phyloP scores from a whole-genome alignment of 2,797 vertebrate genomes.

The Todus mexicanus region DNA sequence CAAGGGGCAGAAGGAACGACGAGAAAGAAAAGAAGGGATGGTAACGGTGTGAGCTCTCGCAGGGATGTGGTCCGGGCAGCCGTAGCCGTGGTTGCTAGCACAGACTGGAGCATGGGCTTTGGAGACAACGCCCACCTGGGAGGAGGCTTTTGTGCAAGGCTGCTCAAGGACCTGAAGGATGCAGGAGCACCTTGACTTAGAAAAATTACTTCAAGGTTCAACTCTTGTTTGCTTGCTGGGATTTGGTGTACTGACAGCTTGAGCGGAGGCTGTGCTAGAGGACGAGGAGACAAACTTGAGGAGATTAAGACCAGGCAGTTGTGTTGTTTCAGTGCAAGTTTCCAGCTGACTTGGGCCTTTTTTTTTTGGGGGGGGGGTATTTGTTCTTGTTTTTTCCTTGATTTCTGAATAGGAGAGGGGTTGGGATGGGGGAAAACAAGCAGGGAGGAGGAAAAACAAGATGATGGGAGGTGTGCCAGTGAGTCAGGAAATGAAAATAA shows the following conservation, averaged over 20 bases:
- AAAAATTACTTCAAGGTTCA: neutral
- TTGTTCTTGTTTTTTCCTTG: neutral
- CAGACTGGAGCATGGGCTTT: neutral
- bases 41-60: neutral
- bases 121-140: neutral
- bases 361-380: neutral
- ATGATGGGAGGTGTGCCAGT: neutral
- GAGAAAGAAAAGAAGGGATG: neutral
- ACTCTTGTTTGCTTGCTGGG: neutral
- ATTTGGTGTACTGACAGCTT: neutral
- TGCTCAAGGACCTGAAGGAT: neutral
- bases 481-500: neutral
- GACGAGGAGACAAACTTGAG: neutral
- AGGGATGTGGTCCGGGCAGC: neutral
- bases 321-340: neutral
- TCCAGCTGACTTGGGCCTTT: neutral
- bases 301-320: neutral
- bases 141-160: neutral
- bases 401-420: neutral
- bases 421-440: neutral
- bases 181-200: neutral
- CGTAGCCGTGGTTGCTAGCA: rapidly evolving
- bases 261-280: neutral
- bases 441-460: neutral
- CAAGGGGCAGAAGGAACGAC: neutral